Base-by-base conservation (phyloP, 2,113 vertebrate species). In the Corythoichthys intestinalis region DNA sequence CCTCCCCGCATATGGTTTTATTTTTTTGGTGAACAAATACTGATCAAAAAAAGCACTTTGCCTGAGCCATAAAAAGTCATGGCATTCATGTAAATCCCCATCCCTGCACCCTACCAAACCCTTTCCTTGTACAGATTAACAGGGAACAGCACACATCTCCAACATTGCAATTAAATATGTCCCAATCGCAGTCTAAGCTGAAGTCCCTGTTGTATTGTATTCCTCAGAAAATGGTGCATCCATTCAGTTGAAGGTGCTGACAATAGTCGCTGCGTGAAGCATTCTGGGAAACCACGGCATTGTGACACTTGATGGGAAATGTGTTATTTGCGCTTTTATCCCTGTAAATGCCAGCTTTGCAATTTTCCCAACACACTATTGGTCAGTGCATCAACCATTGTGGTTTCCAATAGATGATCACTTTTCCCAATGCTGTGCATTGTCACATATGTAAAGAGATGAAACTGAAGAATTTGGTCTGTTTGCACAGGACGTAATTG, bases 131-230 rank as follows among this genome's bases (percentile, higher is more conserved):
- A 66, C 60, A 72, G 70, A 72, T 73, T 70, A 68, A 69, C 56
- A 6, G 6, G 52, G 79, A 76, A 34, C 75, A 3, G 28, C 60
- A 44, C 59, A 60, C 47, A 73, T 61, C 67, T 66, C 66, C 66
- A 74, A 80, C 60, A 71, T 46, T 50, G 68, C 85, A 86, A 88
- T 88, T 76, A 86, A 84, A 85, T 76, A 67, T 49, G 50, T 74
- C 78, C 82, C 79, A 86, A 77, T 67, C 71, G 46, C 39, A 15
- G 34, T 81, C 39, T 80, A 67, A 82, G 65, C 74, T 50, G 50
- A 74, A 53, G 83, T 71, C 85, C 71, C 79, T 65, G 64, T 77
- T 80, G 68, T 73, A 77, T 62, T 83, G 64, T 69, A 69, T 71
- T 72, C 75, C 49, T 71, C 62, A 78, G 81, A 69, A 81, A 61